Evolutionary conservation across 2,797 vertebrate species (phyloP).

Genomic region (Helicolenus hilgendorfi): DNA sequence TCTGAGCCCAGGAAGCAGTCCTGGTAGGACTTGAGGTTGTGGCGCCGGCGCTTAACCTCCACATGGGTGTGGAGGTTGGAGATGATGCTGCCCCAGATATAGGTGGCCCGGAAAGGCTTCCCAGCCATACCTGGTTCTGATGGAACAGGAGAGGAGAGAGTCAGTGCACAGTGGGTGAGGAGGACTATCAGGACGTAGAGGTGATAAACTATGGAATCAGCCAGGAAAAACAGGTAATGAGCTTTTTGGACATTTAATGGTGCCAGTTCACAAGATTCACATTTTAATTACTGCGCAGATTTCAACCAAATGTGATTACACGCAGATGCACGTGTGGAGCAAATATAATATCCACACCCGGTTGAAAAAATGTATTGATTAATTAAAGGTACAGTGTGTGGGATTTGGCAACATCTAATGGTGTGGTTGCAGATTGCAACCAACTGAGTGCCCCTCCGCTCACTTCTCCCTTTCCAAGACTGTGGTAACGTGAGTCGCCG

Average conservation of each 20-base stretch:
- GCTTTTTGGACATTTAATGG: no score
- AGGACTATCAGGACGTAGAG: not conserved
- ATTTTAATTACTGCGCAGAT: not conserved
- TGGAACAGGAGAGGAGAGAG: not conserved
- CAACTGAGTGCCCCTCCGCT: no score
- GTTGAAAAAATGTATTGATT: not conserved
- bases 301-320: not conserved
- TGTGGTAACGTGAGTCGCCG: no score
- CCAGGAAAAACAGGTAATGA: no score
- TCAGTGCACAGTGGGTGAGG: not conserved
- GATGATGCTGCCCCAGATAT: conserved; percentile 98
- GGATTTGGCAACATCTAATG: fast-evolving
- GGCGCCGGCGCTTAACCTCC: conserved; percentile 96
- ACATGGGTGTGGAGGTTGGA: conserved; percentile 93
- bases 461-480: no score
- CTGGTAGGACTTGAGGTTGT: conserved; percentile 95
- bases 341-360: not conserved
- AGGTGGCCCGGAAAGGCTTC: conserved; percentile 96
- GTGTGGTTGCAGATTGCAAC: no score
- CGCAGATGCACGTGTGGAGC: not conserved
- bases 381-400: no score
- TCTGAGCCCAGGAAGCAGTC: conserved; percentile 97
- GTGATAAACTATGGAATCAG: not conserved
- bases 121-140: conserved; percentile 93
- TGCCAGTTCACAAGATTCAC: not conserved